phyloP scores from a whole-genome alignment of 2,113 vertebrate species.

The Hydropotes inermis region DNA sequence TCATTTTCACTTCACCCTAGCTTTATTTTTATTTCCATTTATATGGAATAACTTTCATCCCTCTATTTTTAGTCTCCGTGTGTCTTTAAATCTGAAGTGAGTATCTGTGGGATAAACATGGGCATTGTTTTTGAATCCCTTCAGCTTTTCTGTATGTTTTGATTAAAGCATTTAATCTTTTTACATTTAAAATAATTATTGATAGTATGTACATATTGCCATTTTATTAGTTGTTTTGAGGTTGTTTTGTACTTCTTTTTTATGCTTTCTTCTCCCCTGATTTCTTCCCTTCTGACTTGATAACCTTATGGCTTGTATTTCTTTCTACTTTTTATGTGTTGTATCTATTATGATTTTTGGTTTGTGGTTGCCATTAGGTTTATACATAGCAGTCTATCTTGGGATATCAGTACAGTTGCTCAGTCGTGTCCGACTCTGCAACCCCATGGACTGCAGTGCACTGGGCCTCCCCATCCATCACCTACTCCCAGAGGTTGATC shows the following conservation, averaged over 20 bases:
- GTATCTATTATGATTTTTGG: not conserved
- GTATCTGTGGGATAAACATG: not conserved
- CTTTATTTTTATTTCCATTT: not conserved
- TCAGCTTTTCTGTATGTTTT: not conserved
- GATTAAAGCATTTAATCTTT: not conserved
- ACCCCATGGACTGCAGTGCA: rapidly evolving
- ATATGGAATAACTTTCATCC: not conserved
- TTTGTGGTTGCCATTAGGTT: not conserved
- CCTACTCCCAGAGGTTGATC: not conserved
- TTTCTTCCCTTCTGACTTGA: not conserved
- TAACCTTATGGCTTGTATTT: not conserved
- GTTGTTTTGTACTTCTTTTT: not conserved
- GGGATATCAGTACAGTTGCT: not conserved
- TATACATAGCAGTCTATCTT: not conserved
- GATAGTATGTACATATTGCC: not conserved
- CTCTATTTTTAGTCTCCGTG: not conserved
- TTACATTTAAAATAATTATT: not conserved
- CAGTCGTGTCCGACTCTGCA: rapidly evolving
- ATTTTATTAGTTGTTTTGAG: not conserved
- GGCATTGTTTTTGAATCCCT: not conserved
- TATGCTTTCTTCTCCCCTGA: not conserved
- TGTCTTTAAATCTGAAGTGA: not conserved
- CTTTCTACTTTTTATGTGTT: not conserved
- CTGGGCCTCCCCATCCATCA: not conserved
- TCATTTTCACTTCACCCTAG: not conserved